Evolutionary conservation across 2,113 vertebrate species (phyloP).

Genomic region (Vimba vimba): DNA sequence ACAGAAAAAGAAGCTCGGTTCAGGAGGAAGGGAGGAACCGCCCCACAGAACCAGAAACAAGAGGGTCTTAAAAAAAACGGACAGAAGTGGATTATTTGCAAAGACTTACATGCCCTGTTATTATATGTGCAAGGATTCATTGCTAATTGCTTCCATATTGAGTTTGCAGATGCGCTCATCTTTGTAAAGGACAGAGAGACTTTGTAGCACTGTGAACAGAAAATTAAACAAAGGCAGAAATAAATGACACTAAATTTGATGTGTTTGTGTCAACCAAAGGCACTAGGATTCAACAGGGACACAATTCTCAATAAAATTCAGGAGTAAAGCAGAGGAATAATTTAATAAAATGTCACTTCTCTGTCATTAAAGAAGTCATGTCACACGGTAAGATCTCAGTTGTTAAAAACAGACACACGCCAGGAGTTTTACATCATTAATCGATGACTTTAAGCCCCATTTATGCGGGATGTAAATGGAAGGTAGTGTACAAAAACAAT

Average conservation of each 20-base stretch:
- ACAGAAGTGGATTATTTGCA: slow-evolving; percentile 55
- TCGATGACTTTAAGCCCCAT: too few species aligned
- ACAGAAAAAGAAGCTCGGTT: slow-evolving; percentile 75
- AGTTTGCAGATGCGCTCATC: slow-evolving; percentile 66
- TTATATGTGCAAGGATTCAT: slow-evolving; percentile 73
- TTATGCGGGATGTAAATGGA: too few species aligned
- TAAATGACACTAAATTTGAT: neutral
- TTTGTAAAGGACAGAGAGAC: slow-evolving; percentile 27
- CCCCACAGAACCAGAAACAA: slow-evolving; percentile 65
- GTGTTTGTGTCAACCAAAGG: neutral
- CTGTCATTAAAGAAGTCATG: neutral
- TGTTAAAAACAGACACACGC: too few species aligned
- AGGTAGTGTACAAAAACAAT: too few species aligned
- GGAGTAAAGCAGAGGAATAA: neutral
- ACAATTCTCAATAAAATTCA: neutral
- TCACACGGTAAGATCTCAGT: too few species aligned
- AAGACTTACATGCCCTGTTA: slow-evolving; percentile 74
- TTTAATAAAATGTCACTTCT: neutral
- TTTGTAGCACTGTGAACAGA: neutral
- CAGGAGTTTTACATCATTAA: too few species aligned
- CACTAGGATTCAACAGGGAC: neutral
- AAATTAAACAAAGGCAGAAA: slow-evolving; percentile 36
- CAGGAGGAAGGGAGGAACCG: slow-evolving; percentile 59
- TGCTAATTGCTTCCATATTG: slow-evolving; percentile 79
- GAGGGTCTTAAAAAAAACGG: slow-evolving; percentile 39